Evolutionary conservation across 2,888 invertebrate species (phyloP), one percentile per base, ranked within the genome.

Genomic region (Ryuthela nishihirai): DNA sequence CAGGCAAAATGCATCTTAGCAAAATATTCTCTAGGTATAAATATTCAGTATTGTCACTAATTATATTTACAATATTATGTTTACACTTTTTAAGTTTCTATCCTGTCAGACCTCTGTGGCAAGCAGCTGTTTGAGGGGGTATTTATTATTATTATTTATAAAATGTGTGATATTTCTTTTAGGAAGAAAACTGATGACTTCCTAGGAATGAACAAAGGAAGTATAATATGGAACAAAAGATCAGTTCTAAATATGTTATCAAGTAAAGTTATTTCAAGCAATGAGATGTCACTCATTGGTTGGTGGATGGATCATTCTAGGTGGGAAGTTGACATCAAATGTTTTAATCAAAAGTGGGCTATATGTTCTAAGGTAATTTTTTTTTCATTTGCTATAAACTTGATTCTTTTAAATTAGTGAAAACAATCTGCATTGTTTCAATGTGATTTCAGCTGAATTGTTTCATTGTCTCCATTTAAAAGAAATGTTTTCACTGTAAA

Each of bases 261-360:
- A 7, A 58, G 58, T 26, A 47, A 56, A 40, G 29, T 65, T 2
- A 64, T 64, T n/a, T 47, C 54, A 32, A 52, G 42, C 24, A 44
- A 60, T 35, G 47, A 64, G 29, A 52, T 64, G n/a, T 48, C 64
- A 17, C 35, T 49, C 34, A 45, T 23, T 36, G 67, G 67, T 4
- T 67, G 67, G 67, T 67, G 65, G 59, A 64, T 61, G 54, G 67
- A 67, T 48, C 67, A 67, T 58, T 48, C 47, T 15, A 61, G 49
- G 43, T 67, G 55, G 59, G 55, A 65, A 21, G 54, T 46, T 17
- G 54, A 62, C 32, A 50, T 65, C n/a, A 43, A 56, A 32, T 67
- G 67, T 35, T 64, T 61, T 36, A 53, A 62, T 32, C 60, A 64
- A 40, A 61, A 58, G 38, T 63, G 61, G 64, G 45, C 47, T 9